Evolutionary conservation across 2,888 invertebrate species (phyloP).

Genomic region (Macaria notata): DNA sequence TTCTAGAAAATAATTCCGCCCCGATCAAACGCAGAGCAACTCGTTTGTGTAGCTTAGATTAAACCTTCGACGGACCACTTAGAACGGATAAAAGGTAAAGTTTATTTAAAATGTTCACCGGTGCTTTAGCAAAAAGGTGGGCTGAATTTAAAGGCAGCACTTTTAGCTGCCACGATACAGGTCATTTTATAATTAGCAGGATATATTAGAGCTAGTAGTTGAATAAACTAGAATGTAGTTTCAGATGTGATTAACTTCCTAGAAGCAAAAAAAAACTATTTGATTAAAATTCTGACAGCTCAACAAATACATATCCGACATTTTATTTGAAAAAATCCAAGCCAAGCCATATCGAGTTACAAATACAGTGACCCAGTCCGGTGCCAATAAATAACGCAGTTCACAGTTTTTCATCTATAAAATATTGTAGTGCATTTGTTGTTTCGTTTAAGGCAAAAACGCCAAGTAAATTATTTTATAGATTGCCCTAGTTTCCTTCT

Average conservation of each 20-base stretch:
- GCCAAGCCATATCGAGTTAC: neutral
- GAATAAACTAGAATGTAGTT: no score
- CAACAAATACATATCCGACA: neutral
- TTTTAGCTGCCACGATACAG: no score
- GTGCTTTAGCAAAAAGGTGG: constrained; percentile 31
- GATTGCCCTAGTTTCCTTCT: constrained; percentile 46
- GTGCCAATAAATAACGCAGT: neutral
- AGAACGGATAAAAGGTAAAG: constrained; percentile 39
- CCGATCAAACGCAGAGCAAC: constrained; percentile 35
- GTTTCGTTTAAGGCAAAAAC: constrained; percentile 48
- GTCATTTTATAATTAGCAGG: no score
- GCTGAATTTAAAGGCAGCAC: neutral
- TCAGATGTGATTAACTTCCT: neutral
- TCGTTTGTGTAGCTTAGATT: constrained; percentile 37
- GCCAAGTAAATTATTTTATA: constrained; percentile 59
- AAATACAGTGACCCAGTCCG: constrained; percentile 1
- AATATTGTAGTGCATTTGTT: constrained; percentile 32
- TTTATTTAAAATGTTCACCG: constrained; percentile 44
- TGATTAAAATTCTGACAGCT: neutral
- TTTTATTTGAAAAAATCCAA: neutral
- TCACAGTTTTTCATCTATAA: neutral
- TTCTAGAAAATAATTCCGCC: constrained; percentile 25
- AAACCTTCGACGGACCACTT: constrained; percentile 44
- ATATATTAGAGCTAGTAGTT: no score
- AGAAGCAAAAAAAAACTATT: neutral